phyloP scores from a whole-genome alignment of 2,113 vertebrate species.

The Elephantulus edwardii region DNA sequence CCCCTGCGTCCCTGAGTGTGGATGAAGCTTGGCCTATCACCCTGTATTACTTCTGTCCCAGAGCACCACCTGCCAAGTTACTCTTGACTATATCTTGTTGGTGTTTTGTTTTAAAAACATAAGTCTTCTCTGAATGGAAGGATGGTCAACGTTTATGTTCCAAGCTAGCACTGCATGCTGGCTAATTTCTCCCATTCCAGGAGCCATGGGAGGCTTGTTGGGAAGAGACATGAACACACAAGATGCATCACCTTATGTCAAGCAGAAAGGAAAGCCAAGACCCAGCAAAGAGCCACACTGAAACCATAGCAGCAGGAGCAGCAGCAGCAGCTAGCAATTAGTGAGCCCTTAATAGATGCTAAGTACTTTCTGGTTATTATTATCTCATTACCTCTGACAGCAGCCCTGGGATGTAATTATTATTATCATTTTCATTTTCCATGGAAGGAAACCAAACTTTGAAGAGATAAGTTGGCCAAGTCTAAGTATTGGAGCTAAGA shows the following conservation, averaged over 20 bases:
- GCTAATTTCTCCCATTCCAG: not conserved
- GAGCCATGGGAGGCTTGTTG: not conserved
- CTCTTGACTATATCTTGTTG: not conserved
- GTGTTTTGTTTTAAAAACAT: not conserved
- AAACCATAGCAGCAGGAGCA: not conserved
- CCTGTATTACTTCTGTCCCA: not conserved
- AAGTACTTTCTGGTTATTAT: not conserved
- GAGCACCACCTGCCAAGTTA: not conserved
- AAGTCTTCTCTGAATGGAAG: not conserved
- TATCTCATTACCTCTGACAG: not conserved
- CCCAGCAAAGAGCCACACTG: not conserved
- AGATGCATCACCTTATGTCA: not conserved
- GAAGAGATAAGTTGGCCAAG: not conserved
- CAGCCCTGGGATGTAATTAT: not conserved
- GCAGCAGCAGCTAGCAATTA: slow-evolving; percentile 8
- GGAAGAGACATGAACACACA: not conserved
- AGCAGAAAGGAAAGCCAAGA: slow-evolving; percentile 7
- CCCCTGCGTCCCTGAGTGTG: not conserved
- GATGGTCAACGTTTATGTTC: not conserved
- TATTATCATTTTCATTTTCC: slow-evolving; percentile 4
- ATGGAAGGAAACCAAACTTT: not conserved
- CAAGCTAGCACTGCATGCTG: not conserved
- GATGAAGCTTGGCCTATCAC: not conserved
- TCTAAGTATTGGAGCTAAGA: not conserved
- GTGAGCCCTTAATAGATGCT: not conserved